Evolutionary conservation across 1,140 invertebrate species (phyloP).

Genomic region (Anastatus disparis): DNA sequence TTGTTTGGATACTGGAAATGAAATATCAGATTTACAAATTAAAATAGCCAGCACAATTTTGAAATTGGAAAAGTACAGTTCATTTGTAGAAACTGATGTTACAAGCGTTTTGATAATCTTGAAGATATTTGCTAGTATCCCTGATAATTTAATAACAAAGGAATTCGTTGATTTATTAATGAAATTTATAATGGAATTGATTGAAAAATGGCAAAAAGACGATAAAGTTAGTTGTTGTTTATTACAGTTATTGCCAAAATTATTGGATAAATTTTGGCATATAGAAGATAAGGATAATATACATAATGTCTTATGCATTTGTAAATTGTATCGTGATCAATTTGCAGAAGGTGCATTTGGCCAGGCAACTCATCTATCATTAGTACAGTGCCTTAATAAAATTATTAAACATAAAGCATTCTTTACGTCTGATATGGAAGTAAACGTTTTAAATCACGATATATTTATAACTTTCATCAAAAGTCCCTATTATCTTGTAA

Average conservation of each 20-base stretch:
- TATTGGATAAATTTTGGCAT: slow-evolving; percentile 41
- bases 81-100: slow-evolving; percentile 37
- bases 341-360: slow-evolving; percentile 50
- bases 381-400: slow-evolving; percentile 56
- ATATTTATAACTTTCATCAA: slow-evolving; percentile 55
- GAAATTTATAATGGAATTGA: slow-evolving; percentile 43
- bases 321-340: slow-evolving; percentile 32
- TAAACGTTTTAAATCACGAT: slow-evolving; percentile 43
- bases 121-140: slow-evolving; percentile 37
- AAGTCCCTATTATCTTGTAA: slow-evolving; percentile 57
- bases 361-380: slow-evolving; percentile 47
- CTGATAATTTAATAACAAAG: slow-evolving; percentile 33
- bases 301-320: slow-evolving; percentile 34
- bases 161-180: slow-evolving; percentile 34
- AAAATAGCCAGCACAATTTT: slow-evolving; percentile 48
- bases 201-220: slow-evolving; percentile 43
- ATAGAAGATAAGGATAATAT: slow-evolving; percentile 10
- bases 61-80: slow-evolving; percentile 47
- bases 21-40: slow-evolving; percentile 44
- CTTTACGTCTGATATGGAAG: not conserved
- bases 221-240: slow-evolving; percentile 41
- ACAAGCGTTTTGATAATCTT: slow-evolving; percentile 48
- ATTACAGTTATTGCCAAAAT: slow-evolving; percentile 47
- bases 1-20: slow-evolving; percentile 34
- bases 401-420: slow-evolving; percentile 43